phyloP scores from a whole-genome alignment of 2,797 vertebrate genomes.

The Pampus argenteus region DNA sequence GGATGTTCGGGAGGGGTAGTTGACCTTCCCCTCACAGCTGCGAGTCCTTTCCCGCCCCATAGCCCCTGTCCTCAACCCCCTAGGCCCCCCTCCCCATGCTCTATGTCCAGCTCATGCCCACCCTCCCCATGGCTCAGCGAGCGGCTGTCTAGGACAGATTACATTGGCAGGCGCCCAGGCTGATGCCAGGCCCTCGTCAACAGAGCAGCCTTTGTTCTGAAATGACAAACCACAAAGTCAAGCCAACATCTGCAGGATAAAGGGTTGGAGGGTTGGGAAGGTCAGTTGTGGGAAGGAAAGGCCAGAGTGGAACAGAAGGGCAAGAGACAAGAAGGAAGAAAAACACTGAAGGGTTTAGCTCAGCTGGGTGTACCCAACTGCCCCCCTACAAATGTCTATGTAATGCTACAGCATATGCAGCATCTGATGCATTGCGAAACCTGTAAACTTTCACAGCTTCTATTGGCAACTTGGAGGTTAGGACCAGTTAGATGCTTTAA shows the following conservation, averaged over 20 bases:
- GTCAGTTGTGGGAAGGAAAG: slow-evolving; percentile 43
- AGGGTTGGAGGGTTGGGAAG: slow-evolving; percentile 42
- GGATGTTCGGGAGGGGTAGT: neutral
- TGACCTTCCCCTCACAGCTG: slow-evolving; percentile 50
- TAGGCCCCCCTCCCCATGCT: neutral
- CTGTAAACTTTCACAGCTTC: too few species aligned
- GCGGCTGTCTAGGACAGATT: slow-evolving; percentile 76
- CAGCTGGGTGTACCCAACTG: slow-evolving; percentile 34
- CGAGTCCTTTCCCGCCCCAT: slow-evolving; percentile 23
- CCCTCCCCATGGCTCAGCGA: slow-evolving; percentile 39
- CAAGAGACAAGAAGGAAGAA: slow-evolving; percentile 24
- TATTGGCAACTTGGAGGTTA: too few species aligned
- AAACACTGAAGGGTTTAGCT: slow-evolving; percentile 24
- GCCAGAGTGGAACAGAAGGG: slow-evolving; percentile 40
- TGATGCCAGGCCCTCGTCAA: slow-evolving; percentile 74
- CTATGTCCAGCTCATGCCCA: slow-evolving; percentile 51
- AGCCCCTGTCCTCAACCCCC: neutral
- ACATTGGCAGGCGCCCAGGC: slow-evolving; percentile 71
- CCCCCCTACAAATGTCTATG: slow-evolving; percentile 8
- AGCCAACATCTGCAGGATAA: slow-evolving; percentile 77
- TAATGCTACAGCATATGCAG: neutral
- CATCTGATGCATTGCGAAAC: neutral
- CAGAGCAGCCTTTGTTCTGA: slow-evolving; percentile 79
- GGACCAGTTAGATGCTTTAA: too few species aligned
- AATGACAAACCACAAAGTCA: slow-evolving; percentile 75